phyloP scores from a whole-genome alignment of 53 echinoderm and acorn worm genomes.

The Hippasteria phrygiana region DNA sequence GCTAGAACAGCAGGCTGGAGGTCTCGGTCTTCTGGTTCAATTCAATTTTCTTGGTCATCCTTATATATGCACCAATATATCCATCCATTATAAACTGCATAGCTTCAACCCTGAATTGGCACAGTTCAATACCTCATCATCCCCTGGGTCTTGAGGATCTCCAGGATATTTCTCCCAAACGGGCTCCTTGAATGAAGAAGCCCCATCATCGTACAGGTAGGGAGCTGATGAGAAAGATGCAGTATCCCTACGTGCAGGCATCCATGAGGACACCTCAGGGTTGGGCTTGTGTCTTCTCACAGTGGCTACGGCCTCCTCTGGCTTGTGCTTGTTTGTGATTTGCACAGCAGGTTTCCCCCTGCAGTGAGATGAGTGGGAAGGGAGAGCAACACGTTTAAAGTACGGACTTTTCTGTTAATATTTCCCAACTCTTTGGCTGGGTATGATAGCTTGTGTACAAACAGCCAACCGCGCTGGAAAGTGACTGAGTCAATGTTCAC shows the following conservation, averaged over 20 bases:
- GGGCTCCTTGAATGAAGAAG: not conserved
- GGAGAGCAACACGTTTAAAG: not conserved
- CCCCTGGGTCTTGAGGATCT: not conserved
- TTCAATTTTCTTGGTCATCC: not conserved
- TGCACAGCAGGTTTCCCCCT: constrained; percentile 21
- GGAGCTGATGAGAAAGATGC: not conserved
- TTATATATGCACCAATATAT: not conserved
- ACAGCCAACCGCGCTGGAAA: too few species aligned
- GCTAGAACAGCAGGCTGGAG: too few species aligned
- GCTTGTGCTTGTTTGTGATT: constrained; percentile 32
- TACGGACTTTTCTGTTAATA: not conserved
- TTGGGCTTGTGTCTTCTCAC: constrained; percentile 2
- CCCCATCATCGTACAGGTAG: not conserved
- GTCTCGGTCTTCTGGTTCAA: too few species aligned
- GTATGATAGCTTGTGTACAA: too few species aligned
- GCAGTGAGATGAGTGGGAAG: not conserved
- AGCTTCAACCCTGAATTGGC: not conserved
- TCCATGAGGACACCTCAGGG: not conserved
- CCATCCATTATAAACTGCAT: too few species aligned
- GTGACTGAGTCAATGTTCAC: too few species aligned
- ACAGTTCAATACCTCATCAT: not conserved
- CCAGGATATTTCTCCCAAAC: not conserved
- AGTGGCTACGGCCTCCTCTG: constrained; percentile 45
- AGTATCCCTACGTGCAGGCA: not conserved
- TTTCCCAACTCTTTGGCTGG: too few species aligned